A percentile compares a stretch with the other conserved stretches of the same genome.
These are phyloP conservation scores for Antechinus flavipes DNA, from an alignment of 2,113 vertebrate species.

Conservation along the genomic window DNA sequence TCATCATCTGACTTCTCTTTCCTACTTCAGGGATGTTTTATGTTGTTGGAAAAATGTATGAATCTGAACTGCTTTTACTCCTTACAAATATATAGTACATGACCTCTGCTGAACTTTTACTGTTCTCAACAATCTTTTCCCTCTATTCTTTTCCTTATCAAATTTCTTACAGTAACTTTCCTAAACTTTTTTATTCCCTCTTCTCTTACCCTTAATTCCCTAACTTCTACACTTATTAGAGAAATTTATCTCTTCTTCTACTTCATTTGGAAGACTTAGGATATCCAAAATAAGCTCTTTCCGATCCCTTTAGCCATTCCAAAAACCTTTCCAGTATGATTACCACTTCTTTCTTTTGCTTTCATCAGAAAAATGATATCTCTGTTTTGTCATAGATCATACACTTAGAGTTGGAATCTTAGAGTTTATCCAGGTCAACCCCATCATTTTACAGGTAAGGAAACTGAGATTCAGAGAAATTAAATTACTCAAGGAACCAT, in stretches of 20 bases:
- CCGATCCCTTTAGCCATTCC: not conserved
- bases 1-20: not conserved
- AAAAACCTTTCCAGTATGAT: not conserved
- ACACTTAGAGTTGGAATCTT: not conserved
- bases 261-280: not conserved
- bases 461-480: not conserved
- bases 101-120: not conserved
- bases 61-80: not conserved
- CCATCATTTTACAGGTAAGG: too few species aligned
- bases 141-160: not conserved
- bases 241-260: not conserved
- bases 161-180: not conserved
- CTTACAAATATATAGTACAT: not conserved
- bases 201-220: not conserved
- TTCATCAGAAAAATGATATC: not conserved
- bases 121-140: not conserved
- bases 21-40: not conserved
- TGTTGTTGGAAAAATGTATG: not conserved
- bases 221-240: not conserved
- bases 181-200: not conserved
- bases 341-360: not conserved
- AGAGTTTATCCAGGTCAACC: not conserved
- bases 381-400: not conserved
- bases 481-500: not conserved
- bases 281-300: not conserved